Evolutionary conservation across 2,888 invertebrate genomes (phyloP).

Genomic region (Nipponacmea schrenckii): DNA sequence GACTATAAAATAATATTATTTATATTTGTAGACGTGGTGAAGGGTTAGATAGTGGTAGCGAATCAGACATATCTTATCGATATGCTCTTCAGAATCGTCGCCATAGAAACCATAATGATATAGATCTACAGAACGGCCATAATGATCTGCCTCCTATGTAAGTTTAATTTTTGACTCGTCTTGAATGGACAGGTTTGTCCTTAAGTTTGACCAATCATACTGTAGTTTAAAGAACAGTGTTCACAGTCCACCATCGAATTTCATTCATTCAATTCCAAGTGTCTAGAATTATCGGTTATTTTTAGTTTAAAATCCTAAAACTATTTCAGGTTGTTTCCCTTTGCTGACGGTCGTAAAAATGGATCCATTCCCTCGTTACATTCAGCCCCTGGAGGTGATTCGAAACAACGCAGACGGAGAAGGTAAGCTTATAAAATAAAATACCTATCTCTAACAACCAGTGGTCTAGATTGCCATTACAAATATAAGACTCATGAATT

Average conservation of each 20-base stretch:
- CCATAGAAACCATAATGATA: conserved; percentile 16
- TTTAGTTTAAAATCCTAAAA: too few relatives aligned
- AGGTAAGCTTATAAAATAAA: conserved; percentile 23
- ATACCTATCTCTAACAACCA: too few relatives aligned
- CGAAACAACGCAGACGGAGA: conserved; percentile 47
- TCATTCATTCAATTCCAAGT: too few relatives aligned
- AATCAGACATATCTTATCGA: conserved; percentile 50
- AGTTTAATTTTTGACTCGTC: conserved; percentile 17
- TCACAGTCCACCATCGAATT: too few relatives aligned
- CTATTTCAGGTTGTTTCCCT: conserved; percentile 45
- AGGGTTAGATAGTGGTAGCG: conserved; percentile 55
- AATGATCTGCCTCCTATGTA: conserved; percentile 22
- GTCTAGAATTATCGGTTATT: too few relatives aligned
- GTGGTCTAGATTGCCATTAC: too few relatives aligned
- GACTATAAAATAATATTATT: background rate
- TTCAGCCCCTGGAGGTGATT: conserved; percentile 53
- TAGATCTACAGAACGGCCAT: conserved; percentile 17
- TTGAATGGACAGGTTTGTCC: too few relatives aligned
- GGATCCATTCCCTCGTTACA: conserved; percentile 53
- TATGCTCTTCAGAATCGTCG: conserved; percentile 25
- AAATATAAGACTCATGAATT: too few relatives aligned
- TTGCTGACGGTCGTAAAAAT: conserved; percentile 45
- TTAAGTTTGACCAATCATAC: too few relatives aligned
- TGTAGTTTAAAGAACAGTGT: too few relatives aligned
- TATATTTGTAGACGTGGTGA: conserved; percentile 39